These are phyloP conservation scores for Aphaenogaster rudis DNA, from an alignment of 1,140 invertebrate genomes.

Conservation along the genomic window DNA sequence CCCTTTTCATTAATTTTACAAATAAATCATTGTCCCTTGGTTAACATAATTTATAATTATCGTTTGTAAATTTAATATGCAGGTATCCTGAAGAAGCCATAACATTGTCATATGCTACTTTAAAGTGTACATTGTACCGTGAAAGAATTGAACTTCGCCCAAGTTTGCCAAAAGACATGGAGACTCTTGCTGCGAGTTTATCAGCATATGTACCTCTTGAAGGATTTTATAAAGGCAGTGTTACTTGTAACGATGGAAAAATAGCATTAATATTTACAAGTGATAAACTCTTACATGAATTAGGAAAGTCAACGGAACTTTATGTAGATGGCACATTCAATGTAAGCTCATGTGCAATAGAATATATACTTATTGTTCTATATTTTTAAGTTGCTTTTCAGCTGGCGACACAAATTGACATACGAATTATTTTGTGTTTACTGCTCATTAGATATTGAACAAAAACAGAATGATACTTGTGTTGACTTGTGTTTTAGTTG, in stretches of 20 bases:
- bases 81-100: neutral
- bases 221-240: slow-evolving; percentile 1
- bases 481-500: neutral
- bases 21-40: slow-evolving; percentile 8
- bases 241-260: slow-evolving; percentile 10
- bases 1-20: slow-evolving; percentile 8
- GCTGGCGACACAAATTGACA: neutral
- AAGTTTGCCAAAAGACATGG: neutral
- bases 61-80: slow-evolving; percentile 5
- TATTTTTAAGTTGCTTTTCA: neutral
- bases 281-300: neutral
- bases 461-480: slow-evolving; percentile 8
- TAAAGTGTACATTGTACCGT: neutral
- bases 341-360: neutral
- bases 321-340: slow-evolving; percentile 15
- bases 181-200: neutral
- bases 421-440: neutral
- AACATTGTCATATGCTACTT: neutral
- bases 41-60: neutral
- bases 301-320: slow-evolving; percentile 13
- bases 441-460: neutral
- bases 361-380: slow-evolving; percentile 1
- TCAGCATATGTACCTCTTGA: neutral
- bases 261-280: slow-evolving; percentile 18
- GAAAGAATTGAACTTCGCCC: neutral